Evolutionary conservation across 92 coral and sea anemone genomes (phyloP).

Genomic region (Zoanthus sansibaricus): DNA sequence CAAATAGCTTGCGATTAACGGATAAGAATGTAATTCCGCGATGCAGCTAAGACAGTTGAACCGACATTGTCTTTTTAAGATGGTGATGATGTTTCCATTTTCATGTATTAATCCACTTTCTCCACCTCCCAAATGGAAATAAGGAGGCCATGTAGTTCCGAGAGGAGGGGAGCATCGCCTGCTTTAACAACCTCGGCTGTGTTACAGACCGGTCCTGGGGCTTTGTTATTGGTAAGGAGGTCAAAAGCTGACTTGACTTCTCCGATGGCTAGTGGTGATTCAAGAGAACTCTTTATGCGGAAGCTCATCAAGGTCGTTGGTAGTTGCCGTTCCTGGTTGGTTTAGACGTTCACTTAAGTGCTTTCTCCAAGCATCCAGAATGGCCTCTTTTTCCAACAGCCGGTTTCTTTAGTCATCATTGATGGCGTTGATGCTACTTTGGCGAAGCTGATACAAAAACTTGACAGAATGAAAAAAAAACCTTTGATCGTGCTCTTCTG

Average conservation of each 20-base stretch:
- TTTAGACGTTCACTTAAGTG: not conserved
- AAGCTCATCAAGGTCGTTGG: not conserved
- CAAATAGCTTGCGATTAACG: not conserved
- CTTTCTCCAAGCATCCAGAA: not conserved
- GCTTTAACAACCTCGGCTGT: not conserved
- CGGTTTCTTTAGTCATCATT: not conserved
- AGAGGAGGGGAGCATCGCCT: not conserved
- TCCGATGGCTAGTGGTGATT: not conserved
- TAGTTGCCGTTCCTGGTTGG: not conserved
- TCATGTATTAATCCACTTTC: not conserved
- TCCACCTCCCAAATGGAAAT: not conserved
- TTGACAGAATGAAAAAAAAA: not conserved
- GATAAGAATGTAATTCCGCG: not conserved
- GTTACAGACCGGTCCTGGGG: conserved; percentile 15
- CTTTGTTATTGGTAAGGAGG: not conserved
- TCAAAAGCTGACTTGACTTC: not conserved
- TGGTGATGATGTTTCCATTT: not conserved
- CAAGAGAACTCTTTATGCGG: not conserved
- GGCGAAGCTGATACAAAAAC: not conserved
- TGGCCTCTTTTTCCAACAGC: not conserved
- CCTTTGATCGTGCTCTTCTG: too few species aligned
- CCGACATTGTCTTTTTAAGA: not conserved
- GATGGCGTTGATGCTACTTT: not conserved
- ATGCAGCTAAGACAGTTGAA: not conserved
- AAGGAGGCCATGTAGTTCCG: not conserved